Evolutionary conservation across 2,888 invertebrate species (phyloP), one percentile per base, ranked within the genome.

Genomic region (Oscheius myriophilus): DNA sequence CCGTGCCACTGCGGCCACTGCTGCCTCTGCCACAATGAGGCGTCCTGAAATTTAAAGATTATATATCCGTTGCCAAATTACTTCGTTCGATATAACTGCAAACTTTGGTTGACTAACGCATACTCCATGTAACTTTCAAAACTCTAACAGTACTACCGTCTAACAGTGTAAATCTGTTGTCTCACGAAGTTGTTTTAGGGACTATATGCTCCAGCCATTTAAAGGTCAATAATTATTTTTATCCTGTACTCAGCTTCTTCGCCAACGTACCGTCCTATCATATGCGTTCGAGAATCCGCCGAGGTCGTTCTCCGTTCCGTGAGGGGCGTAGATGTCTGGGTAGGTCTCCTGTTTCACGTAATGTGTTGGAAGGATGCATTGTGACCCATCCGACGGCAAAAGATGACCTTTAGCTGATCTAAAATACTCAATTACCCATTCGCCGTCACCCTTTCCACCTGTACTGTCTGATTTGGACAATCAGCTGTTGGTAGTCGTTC

Each of bases 401-500:
- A 45, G 11, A 14, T 46, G 61, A 2, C 61, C 61, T 58, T 58
- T 58, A 7, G 61, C 33, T 21, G 61, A 61, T 33, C 49, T 61
- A 18, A 26, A 61, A 49, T 46, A 3, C 21, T 46, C 11, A 3
- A 21, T 2, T 21, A 4, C 6, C 6, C 1, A 1, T 11, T 46
- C 25, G 1, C n/a, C n/a, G 2, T 63, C 14, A 26, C 12, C 55
- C 2, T 41, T 42, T 57, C 12, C 45, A 64, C 57, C 71, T 55
- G 26, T 69, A 70, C 41, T 61, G 62, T 23, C 61, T 45, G 33
- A 74, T 67, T 57, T 67, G 71, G 16, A 69, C 54, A 16, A 70
- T 63, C 11, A 78, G 69, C 45, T 77, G 73, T 63, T 77, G 77
- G 55, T 73, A 76, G 43, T 78, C 77, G 12, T 72, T 70, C 23